Conservation (phyloP, 2,113 vertebrate species). For the Pelecanus crispus region DNA sequence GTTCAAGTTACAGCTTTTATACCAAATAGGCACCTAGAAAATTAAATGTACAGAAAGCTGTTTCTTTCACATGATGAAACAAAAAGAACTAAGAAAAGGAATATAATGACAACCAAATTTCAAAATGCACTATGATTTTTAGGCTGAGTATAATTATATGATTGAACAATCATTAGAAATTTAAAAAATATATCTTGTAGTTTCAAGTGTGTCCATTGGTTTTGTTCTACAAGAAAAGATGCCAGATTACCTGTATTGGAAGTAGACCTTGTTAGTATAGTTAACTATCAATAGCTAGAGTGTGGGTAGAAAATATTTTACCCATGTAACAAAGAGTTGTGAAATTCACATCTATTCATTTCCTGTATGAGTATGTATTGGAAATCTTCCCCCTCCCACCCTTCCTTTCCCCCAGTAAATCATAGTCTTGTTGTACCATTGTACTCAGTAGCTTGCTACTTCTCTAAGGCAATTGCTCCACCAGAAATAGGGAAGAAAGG, state of each 20-base stretch:
- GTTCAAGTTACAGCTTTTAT: not conserved
- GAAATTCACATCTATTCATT: not conserved
- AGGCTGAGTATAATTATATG: not conserved
- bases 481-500: not conserved
- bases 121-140: not conserved
- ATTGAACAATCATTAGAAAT: not conserved
- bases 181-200: not conserved
- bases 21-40: not conserved
- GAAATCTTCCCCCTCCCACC: not conserved
- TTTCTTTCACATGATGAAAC: not conserved
- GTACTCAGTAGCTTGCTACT: fast-evolving
- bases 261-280: not conserved
- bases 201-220: not conserved
- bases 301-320: not conserved
- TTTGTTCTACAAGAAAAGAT: not conserved
- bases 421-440: not conserved
- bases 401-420: not conserved
- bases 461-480: not conserved
- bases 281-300: not conserved
- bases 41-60: not conserved
- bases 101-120: not conserved
- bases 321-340: not conserved
- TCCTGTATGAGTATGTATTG: not conserved
- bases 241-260: too few relatives aligned
- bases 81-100: not conserved